Conservation (phyloP, 2,797 vertebrate species). For the Phalloptychus januarius region DNA sequence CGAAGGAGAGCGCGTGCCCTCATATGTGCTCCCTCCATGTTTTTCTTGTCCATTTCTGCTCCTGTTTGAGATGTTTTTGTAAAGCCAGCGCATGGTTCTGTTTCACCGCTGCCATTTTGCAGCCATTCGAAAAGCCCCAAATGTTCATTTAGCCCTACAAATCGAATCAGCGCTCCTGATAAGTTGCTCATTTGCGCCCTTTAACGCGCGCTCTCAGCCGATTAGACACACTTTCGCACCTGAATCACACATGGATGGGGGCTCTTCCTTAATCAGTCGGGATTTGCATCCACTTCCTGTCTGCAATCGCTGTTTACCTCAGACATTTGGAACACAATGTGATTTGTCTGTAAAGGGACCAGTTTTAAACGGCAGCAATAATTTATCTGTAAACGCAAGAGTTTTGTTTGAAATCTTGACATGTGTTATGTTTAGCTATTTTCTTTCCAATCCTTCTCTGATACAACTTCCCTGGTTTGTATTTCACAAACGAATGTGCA, state of each 20-base stretch:
- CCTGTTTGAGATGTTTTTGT: neutral
- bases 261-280: slow-evolving; percentile 21
- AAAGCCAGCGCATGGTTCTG: neutral
- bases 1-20: slow-evolving; percentile 82
- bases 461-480: neutral
- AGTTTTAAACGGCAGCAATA: neutral
- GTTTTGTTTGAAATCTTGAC: neutral
- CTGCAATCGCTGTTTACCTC: neutral
- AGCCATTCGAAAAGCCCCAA: neutral
- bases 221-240: slow-evolving; percentile 49
- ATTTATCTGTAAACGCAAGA: neutral
- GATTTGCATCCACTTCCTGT: slow-evolving; percentile 9
- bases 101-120: neutral
- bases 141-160: slow-evolving; percentile 51
- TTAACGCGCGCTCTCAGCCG: slow-evolving; percentile 43
- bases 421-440: neutral
- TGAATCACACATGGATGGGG: slow-evolving; percentile 46
- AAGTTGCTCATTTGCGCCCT: slow-evolving; percentile 42
- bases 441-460: neutral
- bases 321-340: neutral
- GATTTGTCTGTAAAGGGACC: neutral
- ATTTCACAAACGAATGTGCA: neutral
- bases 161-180: slow-evolving; percentile 46
- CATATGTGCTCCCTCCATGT: neutral
- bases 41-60: neutral